A percentile compares a stretch with the other conserved stretches of the same genome.
Conservation (phyloP, 2,797 vertebrate genomes). For the Manis pentadactyla region DNA sequence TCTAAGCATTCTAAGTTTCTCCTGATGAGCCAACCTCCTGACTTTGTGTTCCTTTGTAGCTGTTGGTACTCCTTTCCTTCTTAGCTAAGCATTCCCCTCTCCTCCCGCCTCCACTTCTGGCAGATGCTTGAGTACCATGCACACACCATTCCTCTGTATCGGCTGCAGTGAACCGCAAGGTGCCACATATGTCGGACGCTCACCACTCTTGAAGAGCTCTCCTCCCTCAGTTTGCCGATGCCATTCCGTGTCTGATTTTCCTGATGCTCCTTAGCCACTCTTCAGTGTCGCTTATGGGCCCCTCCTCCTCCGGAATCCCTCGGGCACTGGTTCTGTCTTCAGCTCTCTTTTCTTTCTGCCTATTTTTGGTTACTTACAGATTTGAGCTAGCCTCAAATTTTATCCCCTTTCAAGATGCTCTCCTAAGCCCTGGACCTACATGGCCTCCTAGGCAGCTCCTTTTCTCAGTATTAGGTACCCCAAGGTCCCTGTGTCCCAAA, state of each 20-base stretch:
- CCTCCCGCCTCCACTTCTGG: neutral
- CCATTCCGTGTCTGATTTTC: neutral
- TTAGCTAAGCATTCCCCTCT: neutral
- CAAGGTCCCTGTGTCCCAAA: neutral
- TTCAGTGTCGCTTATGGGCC: neutral
- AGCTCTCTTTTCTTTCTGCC: neutral
- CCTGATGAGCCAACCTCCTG: neutral
- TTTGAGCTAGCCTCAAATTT: neutral
- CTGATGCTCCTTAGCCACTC: neutral
- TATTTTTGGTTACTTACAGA: neutral
- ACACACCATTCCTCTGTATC: neutral
- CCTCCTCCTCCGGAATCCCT: too few relatives aligned
- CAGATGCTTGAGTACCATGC: neutral
- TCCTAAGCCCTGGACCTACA: neutral
- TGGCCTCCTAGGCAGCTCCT: neutral
- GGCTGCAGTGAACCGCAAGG: fast-evolving
- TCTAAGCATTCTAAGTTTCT: neutral
- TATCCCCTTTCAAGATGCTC: neutral
- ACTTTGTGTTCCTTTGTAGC: neutral
- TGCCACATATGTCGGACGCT: neutral
- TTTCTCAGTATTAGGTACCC: neutral
- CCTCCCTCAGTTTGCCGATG: neutral
- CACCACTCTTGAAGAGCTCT: neutral
- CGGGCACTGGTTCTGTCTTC: neutral
- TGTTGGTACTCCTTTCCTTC: neutral